Evolutionary conservation across 2,888 invertebrate genomes (phyloP), one percentile per base, ranked within the genome.

Genomic region (Endotricha flammealis): DNA sequence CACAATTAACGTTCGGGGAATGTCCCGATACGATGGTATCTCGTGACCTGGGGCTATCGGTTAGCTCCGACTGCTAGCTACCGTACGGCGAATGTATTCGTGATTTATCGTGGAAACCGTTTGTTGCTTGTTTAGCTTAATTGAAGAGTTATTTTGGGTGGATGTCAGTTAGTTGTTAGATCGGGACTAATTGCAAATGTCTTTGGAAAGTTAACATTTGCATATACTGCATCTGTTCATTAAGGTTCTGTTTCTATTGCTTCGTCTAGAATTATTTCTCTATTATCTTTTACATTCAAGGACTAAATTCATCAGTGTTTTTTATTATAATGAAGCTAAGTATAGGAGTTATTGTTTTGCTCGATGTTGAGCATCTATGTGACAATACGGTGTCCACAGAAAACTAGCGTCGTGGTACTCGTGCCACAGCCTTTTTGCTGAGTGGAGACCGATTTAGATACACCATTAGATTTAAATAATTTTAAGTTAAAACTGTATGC

Each of bases 41-140:
- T 53, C 41, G 44, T 75, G 82, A 82, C 81, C 82, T 58, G 56
- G 57, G 82, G 81, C 76, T 81, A 82, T 83, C 80, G 69, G 64
- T 57, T 61, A 58, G 64, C 70, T 71, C 75, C 67, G 67, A 71
- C 57, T 68, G 67, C 69, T 63, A 49, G 73, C 79, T 79, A 75
- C 78, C 68, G 68, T 69, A 64, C 57, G 61, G 56, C 57, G 60
- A 61, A 57, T 57, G 50, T 39, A 45, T 49, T 67, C 67, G 73
- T 77, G 80, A 79, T 79, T 75, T 79, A 82, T 81, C 75, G 70
- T 58, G 58, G 59, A 58, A 59, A 64, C 65, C 62, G 65, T 67
- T 64, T 59, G 64, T 66, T 46, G 55, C 50, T 56, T 50, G 57
- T 51, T 52, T 50, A 52, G 76, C 75, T 76, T 80, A 79, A 80